A percentile compares a stretch with the other conserved stretches of the same genome.
Evolutionary conservation across 1,140 invertebrate species (phyloP).

Genomic region (Neodiprion fabricii): DNA sequence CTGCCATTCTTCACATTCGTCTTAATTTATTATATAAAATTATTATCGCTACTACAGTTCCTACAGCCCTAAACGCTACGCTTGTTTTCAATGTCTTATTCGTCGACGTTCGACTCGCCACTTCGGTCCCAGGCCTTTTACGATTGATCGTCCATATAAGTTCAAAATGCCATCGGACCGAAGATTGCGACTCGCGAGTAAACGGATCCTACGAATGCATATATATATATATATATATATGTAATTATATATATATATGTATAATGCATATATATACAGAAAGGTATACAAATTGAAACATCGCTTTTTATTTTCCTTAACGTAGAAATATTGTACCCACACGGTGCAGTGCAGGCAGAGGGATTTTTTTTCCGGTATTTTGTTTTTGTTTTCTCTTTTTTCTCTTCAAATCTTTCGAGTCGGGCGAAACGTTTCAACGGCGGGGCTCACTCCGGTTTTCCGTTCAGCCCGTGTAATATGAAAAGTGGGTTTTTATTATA

Average conservation of each 20-base stretch:
- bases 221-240: too few relatives aligned
- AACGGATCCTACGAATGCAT: background rate
- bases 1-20: constrained; percentile 46
- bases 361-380: too few relatives aligned
- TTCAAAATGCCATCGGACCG: background rate
- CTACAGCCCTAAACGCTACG: constrained; percentile 22
- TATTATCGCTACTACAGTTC: constrained; percentile 34
- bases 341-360: too few relatives aligned
- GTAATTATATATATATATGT: too few relatives aligned
- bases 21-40: constrained; percentile 30
- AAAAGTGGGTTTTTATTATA: too few relatives aligned
- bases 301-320: too few relatives aligned
- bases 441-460: background rate
- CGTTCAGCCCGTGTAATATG: background rate
- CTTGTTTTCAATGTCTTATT: background rate
- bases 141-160: background rate
- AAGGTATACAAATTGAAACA: too few relatives aligned
- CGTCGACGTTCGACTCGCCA: background rate
- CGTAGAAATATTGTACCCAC: too few relatives aligned
- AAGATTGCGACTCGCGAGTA: background rate
- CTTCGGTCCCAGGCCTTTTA: background rate
- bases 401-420: background rate
- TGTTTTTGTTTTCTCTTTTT: too few relatives aligned
- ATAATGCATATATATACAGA: too few relatives aligned
- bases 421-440: background rate